Evolutionary conservation across 2,113 vertebrate species (phyloP).

Genomic region (crab-eating macaque (Macaca fascicularis)): T2T-MFA8v1.1 NC_088375.1:22813001-22813500

Average conservation of each 20-base stretch:
- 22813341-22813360: not conserved
- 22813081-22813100: not conserved
- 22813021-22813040: not conserved
- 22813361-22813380: not conserved
- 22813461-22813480: not conserved
- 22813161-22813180: not conserved
- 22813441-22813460: rapidly evolving
- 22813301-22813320: not conserved
- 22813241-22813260: not conserved
- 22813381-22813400: not conserved
- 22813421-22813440: not conserved
- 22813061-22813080: not conserved
- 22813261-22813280: not conserved
- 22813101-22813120: not conserved
- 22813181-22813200: conserved; percentile 7
- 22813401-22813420: not conserved
- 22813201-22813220: not conserved
- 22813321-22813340: not conserved
- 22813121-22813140: not conserved
- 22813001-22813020: rapidly evolving
- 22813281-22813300: not conserved
- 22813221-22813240: not conserved
- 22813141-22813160: not conserved
- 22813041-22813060: not conserved
- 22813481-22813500: not conserved